Evolutionary conservation across 2,113 vertebrate genomes (phyloP).

Genomic region (Perca schrenkii): DNA sequence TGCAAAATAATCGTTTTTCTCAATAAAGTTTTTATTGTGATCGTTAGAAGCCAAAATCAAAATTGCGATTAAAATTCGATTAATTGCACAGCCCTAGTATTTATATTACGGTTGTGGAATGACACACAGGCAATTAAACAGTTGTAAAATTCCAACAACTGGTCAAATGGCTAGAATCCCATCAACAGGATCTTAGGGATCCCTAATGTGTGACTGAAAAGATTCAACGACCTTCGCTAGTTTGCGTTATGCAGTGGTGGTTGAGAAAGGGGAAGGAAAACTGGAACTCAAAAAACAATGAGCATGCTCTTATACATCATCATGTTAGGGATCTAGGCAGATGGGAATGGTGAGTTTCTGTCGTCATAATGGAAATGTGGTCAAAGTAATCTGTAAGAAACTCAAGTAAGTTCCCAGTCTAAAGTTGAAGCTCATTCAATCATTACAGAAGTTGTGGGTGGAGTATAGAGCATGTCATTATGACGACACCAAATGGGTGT

Average conservation of each 20-base stretch:
- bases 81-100: neutral
- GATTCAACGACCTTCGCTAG: neutral
- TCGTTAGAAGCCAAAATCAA: too few species aligned
- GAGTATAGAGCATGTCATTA: neutral
- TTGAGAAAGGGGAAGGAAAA: neutral
- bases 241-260: neutral
- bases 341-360: neutral
- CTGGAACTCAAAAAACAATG: neutral
- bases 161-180: too few species aligned
- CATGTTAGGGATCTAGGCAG: neutral
- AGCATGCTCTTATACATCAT: neutral
- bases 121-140: neutral
- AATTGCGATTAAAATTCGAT: too few species aligned
- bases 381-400: neutral
- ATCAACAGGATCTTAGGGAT: too few species aligned
- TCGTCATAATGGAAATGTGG: neutral
- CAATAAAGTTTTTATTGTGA: too few species aligned
- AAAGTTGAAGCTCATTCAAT: neutral
- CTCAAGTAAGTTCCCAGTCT: neutral
- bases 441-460: neutral
- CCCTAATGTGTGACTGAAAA: neutral
- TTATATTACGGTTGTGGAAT: neutral
- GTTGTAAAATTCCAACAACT: neutral
- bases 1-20: too few species aligned
- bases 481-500: neutral